Evolutionary conservation across 2,888 invertebrate genomes (phyloP).

Genomic region (Scrobipalpa costella): DNA sequence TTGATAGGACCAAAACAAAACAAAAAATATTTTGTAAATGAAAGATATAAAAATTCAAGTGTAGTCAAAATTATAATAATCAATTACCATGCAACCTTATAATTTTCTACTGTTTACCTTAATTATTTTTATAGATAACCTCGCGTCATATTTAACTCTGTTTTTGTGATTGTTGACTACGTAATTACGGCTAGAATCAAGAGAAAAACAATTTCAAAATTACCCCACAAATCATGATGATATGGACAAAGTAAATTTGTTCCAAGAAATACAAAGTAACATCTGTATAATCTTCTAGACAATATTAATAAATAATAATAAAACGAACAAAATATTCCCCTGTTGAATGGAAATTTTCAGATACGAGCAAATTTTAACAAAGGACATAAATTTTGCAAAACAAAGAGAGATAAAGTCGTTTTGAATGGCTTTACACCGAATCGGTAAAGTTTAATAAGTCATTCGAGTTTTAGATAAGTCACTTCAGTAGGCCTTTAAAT

Average conservation of each 20-base stretch:
- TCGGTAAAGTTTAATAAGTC: conserved; percentile 9
- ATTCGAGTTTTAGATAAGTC: neutral
- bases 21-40: no score
- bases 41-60: no score
- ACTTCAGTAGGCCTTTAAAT: neutral
- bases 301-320: conserved; percentile 6
- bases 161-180: no score
- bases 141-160: no score
- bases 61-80: no score
- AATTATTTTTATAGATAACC: no score
- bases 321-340: neutral
- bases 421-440: conserved; percentile 9
- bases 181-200: no score
- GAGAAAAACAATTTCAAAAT: neutral
- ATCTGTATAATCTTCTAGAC: neutral
- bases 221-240: neutral
- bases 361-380: conserved; percentile 18
- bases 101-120: no score
- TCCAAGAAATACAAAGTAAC: neutral
- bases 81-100: no score
- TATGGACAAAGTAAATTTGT: neutral
- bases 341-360: conserved; percentile 3
- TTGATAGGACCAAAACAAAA: no score
- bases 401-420: conserved; percentile 21
- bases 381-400: conserved; percentile 20